A percentile compares a stretch with the other conserved stretches of the same genome.
These are phyloP conservation scores for Typhlichthys eigenmanni DNA, from an alignment of 2,797 vertebrate species.

Conservation along the genomic window DNA sequence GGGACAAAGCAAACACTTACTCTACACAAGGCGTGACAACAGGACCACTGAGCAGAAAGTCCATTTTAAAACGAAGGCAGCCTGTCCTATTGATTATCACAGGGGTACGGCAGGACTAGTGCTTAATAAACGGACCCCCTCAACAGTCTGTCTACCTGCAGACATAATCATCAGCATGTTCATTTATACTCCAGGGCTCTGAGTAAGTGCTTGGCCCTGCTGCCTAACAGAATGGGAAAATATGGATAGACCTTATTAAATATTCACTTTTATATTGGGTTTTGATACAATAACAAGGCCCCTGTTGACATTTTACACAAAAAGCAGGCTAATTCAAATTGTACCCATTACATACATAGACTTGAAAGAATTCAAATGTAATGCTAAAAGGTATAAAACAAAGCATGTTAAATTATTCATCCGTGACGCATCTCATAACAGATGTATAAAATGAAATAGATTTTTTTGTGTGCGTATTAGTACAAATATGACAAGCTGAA, in stretches of 20 bases:
- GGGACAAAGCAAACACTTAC: slow-evolving; percentile 36
- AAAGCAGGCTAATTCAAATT: too few relatives aligned
- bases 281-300: slow-evolving; percentile 5
- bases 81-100: slow-evolving; percentile 6
- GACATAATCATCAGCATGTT: too few relatives aligned
- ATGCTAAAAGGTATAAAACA: neutral
- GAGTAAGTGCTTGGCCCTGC: too few relatives aligned
- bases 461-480: neutral
- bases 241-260: too few relatives aligned
- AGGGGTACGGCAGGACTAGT: neutral
- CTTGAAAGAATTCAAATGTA: neutral
- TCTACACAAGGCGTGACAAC: slow-evolving; percentile 18
- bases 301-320: neutral
- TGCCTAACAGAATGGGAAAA: too few relatives aligned
- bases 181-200: too few relatives aligned
- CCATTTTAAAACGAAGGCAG: slow-evolving; percentile 7
- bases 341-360: neutral
- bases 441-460: too few relatives aligned
- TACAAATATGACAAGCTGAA: neutral
- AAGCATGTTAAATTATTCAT: too few relatives aligned
- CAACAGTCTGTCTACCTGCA: too few relatives aligned
- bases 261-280: neutral
- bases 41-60: slow-evolving; percentile 14
- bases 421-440: too few relatives aligned
- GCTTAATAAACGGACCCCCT: too few relatives aligned